These are phyloP conservation scores for Luidia sarsii DNA, from an alignment of 53 echinoderm and acorn worm species.

Conservation along the genomic window DNA sequence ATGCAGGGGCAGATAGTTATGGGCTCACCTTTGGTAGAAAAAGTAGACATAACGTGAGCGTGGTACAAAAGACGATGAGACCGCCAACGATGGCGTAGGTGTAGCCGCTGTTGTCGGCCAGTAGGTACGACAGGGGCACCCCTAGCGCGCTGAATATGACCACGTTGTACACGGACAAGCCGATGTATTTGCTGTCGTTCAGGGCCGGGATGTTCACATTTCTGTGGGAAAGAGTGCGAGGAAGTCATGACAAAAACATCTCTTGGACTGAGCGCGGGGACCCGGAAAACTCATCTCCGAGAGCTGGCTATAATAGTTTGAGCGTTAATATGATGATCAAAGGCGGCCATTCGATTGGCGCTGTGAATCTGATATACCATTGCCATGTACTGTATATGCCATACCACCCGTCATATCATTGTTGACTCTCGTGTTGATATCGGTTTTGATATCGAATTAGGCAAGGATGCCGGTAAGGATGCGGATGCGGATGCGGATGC, in stretches of 20 bases:
- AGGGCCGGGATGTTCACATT: constrained; percentile 96
- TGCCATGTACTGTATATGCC: too few species aligned
- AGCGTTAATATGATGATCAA: too few species aligned
- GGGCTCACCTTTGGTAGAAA: constrained; percentile 93
- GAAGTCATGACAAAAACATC: neutral
- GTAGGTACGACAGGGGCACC: constrained; percentile 86
- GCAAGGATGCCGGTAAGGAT: too few species aligned
- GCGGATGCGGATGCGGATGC: too few species aligned
- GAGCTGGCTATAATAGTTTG: too few species aligned
- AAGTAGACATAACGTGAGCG: constrained; percentile 83
- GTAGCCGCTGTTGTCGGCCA: constrained; percentile 84
- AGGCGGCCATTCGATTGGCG: too few species aligned
- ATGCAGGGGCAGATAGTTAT: too few species aligned
- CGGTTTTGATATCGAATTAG: too few species aligned
- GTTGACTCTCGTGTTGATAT: too few species aligned
- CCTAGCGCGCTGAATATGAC: constrained; percentile 96
- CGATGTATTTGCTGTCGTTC: constrained; percentile 95
- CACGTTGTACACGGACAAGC: constrained; percentile 90
- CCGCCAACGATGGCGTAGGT: constrained; percentile 93
- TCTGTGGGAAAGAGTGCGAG: constrained; percentile 41
- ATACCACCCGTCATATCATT: too few species aligned
- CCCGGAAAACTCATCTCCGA: neutral
- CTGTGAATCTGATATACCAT: too few species aligned
- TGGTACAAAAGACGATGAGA: constrained; percentile 94
- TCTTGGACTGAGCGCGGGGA: neutral